Conservation (phyloP, 2,113 vertebrate species). For the Megalops atlanticus region DNA sequence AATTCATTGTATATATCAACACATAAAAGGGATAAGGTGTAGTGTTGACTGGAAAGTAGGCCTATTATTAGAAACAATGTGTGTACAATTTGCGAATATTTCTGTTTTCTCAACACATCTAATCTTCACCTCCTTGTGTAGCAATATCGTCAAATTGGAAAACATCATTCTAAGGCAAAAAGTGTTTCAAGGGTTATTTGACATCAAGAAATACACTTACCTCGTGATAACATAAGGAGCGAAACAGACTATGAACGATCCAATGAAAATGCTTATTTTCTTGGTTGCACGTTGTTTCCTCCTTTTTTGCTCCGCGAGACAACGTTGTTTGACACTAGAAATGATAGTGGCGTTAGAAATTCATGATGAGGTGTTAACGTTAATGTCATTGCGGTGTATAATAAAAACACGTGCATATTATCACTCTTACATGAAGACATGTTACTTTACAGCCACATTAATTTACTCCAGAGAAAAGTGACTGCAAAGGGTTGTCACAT, state of each 20-base stretch:
- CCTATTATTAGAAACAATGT: neutral
- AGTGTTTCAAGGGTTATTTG: neutral
- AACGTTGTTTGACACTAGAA: slow-evolving; percentile 78
- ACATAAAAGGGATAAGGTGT: neutral
- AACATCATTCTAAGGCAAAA: neutral
- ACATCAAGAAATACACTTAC: slow-evolving; percentile 52
- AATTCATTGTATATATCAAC: neutral
- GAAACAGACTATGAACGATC: slow-evolving; percentile 82
- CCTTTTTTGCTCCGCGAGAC: slow-evolving; percentile 79
- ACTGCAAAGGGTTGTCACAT: neutral
- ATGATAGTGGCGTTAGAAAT: neutral
- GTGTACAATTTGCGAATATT: no score
- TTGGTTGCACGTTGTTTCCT: slow-evolving; percentile 76
- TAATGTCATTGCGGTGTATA: no score
- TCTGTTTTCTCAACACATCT: no score
- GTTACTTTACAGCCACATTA: neutral
- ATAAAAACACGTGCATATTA: neutral
- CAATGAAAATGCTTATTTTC: slow-evolving; percentile 86
- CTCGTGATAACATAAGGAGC: slow-evolving; percentile 80
- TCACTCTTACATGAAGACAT: neutral
- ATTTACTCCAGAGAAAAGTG: neutral
- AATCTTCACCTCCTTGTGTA: no score
- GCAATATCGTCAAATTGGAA: neutral
- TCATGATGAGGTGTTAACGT: neutral
- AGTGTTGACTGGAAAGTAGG: neutral